Evolutionary conservation across 2,888 invertebrate genomes (phyloP).

Genomic region (Leptinotarsa haldemani): DNA sequence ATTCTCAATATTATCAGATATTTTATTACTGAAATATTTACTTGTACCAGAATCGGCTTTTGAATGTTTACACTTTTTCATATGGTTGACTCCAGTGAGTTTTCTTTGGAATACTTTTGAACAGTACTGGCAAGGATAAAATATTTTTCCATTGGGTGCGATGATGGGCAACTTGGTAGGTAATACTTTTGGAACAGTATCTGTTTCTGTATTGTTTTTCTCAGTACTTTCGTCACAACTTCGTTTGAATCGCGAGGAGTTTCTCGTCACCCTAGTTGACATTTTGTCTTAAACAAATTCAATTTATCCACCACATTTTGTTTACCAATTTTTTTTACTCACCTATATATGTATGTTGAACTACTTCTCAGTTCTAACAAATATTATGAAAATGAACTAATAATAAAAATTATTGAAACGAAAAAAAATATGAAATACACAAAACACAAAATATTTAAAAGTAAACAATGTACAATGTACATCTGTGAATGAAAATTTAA

Average conservation of each 20-base stretch:
- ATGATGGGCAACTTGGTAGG: constrained; percentile 24
- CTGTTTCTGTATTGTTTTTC: not conserved
- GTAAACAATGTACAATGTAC: too few species aligned
- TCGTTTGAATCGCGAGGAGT: not conserved
- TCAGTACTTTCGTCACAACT: not conserved
- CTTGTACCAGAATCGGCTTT: not conserved
- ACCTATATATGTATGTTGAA: too few species aligned
- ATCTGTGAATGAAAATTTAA: too few species aligned
- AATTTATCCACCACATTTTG: not conserved
- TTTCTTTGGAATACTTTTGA: constrained; percentile 29
- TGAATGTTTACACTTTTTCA: constrained; percentile 29
- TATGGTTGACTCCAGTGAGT: constrained; percentile 28
- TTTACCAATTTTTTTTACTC: too few species aligned
- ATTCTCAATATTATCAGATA: not conserved
- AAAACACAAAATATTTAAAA: too few species aligned
- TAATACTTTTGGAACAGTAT: not conserved
- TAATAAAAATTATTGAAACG: too few species aligned
- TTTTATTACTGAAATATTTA: not conserved
- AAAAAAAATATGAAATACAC: too few species aligned
- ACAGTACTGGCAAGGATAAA: constrained; percentile 35
- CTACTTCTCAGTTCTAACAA: too few species aligned
- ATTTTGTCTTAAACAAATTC: not conserved
- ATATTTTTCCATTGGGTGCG: constrained; percentile 28
- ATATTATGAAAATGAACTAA: too few species aligned
- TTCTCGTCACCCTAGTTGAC: constrained; percentile 7